Evolutionary conservation across 2,113 vertebrate species (phyloP).

Genomic region (Paraplagusia blochii): DNA sequence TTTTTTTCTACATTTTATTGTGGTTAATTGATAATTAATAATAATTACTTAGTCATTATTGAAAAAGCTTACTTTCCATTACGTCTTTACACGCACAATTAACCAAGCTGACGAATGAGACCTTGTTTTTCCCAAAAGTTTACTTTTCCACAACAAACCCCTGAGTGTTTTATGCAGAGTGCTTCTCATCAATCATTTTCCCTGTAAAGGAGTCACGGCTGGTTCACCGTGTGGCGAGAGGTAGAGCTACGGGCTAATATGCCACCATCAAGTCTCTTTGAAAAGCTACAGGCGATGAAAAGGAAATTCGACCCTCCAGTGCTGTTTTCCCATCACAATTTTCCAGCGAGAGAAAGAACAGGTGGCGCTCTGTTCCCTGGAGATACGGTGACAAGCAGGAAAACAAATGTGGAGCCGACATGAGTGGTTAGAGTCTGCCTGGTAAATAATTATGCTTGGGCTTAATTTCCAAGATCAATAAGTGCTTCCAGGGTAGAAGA

Average conservation of each 20-base stretch:
- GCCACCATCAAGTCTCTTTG: constrained; percentile 26
- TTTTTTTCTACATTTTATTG: too few relatives aligned
- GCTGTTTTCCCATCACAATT: constrained; percentile 39
- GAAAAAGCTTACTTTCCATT: too few relatives aligned
- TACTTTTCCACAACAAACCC: constrained; percentile 27
- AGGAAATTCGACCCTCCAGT: constrained; percentile 11
- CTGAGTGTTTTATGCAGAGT: constrained; percentile 21
- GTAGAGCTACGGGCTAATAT: constrained; percentile 39
- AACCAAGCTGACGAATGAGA: neutral
- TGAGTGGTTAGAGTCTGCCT: constrained; percentile 47
- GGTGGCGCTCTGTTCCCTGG: constrained; percentile 57
- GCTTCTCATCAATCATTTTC: constrained; percentile 54
- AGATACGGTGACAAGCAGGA: constrained; percentile 57
- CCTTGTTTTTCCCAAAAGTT: constrained; percentile 10
- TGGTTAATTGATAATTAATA: too few relatives aligned
- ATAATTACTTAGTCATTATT: too few relatives aligned
- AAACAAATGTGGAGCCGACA: constrained; percentile 67
- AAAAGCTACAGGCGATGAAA: constrained; percentile 21
- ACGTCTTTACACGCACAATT: too few relatives aligned
- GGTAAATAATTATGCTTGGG: constrained; percentile 52
- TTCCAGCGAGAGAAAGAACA: constrained; percentile 50
- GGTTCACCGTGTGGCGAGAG: constrained; percentile 34
- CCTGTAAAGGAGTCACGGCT: constrained; percentile 35
- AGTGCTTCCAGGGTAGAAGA: constrained; percentile 27
- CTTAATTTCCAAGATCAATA: constrained; percentile 65